Conservation (phyloP, 2,888 invertebrate species). For the Meteorus cinctellus region DNA sequence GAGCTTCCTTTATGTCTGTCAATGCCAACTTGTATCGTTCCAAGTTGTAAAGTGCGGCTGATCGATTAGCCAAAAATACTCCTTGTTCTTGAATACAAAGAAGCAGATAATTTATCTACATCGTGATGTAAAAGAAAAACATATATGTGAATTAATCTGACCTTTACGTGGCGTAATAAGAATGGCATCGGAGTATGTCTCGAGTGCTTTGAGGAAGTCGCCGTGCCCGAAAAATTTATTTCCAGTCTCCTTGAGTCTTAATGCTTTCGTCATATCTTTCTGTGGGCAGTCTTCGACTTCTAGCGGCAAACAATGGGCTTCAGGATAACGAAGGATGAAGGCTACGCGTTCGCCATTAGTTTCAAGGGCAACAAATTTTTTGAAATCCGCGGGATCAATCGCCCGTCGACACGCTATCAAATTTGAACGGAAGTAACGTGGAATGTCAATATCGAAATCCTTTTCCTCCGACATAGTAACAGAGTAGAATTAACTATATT, state of each 20-base stretch:
- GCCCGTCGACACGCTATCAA: constrained; percentile 74
- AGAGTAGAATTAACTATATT: constrained; percentile 5
- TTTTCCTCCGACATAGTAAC: constrained; percentile 48
- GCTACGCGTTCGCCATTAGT: constrained; percentile 80
- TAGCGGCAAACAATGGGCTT: constrained; percentile 75
- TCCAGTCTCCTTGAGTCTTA: constrained; percentile 81
- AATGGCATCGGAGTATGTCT: constrained; percentile 81
- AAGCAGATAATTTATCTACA: background rate
- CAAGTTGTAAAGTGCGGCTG: constrained; percentile 85
- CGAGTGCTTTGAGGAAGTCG: constrained; percentile 81
- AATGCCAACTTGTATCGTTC: constrained; percentile 80
- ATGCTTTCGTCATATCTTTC: constrained; percentile 78
- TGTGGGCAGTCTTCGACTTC: constrained; percentile 74
- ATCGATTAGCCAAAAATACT: constrained; percentile 85
- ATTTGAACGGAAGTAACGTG: constrained; percentile 64
- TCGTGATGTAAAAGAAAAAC: background rate
- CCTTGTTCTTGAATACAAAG: constrained; percentile 75
- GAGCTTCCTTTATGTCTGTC: constrained; percentile 81
- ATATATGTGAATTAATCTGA: constrained; percentile 64
- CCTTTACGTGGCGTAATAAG: constrained; percentile 81
- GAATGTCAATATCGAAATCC: constrained; percentile 57
- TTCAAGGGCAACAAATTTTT: constrained; percentile 79
- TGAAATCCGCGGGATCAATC: constrained; percentile 77
- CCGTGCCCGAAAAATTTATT: constrained; percentile 83
- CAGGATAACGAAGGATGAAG: constrained; percentile 76